A percentile compares a stretch with the other conserved stretches of the same genome.
These are phyloP conservation scores for Dipodomys ordii DNA, from an alignment of 2,113 vertebrate species.

Conservation along the genomic window DNA sequence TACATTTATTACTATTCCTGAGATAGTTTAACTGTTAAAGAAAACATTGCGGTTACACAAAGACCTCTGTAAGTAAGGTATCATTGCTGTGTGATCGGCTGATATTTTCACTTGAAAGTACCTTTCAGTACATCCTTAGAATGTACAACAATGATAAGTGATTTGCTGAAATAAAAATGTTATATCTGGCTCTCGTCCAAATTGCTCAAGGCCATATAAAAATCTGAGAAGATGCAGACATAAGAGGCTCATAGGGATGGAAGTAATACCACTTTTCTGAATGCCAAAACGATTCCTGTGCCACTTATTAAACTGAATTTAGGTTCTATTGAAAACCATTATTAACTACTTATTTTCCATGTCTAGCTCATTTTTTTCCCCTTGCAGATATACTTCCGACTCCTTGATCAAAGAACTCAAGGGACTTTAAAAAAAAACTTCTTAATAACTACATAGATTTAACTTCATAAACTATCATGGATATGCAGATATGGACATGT, in stretches of 20 bases:
- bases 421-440: slow-evolving; percentile 36
- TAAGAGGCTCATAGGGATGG: slow-evolving; percentile 62
- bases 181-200: slow-evolving; percentile 80
- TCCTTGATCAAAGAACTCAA: not conserved
- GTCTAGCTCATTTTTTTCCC: not conserved
- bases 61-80: slow-evolving; percentile 37
- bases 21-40: slow-evolving; percentile 55
- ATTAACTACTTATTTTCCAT: slow-evolving; percentile 62
- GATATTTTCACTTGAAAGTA: slow-evolving; percentile 78
- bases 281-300: slow-evolving; percentile 56
- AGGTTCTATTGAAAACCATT: slow-evolving; percentile 39
- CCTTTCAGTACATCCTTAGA: slow-evolving; percentile 77
- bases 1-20: slow-evolving; percentile 5
- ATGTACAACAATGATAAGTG: slow-evolving; percentile 77
- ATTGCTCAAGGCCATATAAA: slow-evolving; percentile 71
- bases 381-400: not conserved
- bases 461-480: not conserved
- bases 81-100: slow-evolving; percentile 35
- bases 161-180: slow-evolving; percentile 83
- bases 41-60: slow-evolving; percentile 59
- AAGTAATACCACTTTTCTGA: slow-evolving; percentile 70
- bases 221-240: slow-evolving; percentile 70
- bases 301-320: slow-evolving; percentile 13
- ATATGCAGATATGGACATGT: too few relatives aligned
- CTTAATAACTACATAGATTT: slow-evolving; percentile 1